phyloP scores from a whole-genome alignment of 2,888 invertebrate species.

The Cephus spinipes region DNA sequence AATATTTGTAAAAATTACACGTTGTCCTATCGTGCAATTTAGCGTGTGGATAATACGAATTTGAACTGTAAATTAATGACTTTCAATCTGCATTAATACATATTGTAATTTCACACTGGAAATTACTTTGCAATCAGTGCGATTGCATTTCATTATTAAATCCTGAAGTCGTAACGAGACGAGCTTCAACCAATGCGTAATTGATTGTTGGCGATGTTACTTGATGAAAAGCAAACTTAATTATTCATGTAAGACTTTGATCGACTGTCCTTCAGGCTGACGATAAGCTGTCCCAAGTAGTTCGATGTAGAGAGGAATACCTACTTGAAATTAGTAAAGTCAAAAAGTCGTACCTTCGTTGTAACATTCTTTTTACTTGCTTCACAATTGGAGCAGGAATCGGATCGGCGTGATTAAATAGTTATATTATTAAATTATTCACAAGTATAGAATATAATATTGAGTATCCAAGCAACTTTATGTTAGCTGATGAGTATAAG shows the following conservation, averaged over 20 bases:
- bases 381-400: background rate
- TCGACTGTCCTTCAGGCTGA: background rate
- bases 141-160: background rate
- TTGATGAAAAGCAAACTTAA: background rate
- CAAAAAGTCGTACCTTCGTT: background rate
- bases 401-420: background rate
- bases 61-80: background rate
- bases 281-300: slow-evolving; percentile 19
- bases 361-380: background rate
- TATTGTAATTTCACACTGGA: background rate
- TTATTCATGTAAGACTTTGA: background rate
- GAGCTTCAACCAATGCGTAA: background rate
- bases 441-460: background rate
- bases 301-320: slow-evolving; percentile 23
- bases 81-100: background rate
- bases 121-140: background rate
- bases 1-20: background rate
- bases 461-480: background rate
- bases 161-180: background rate
- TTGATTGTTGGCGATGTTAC: background rate
- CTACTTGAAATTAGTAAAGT: background rate
- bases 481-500: background rate
- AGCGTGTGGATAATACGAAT: background rate
- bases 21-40: background rate
- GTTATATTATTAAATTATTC: background rate